Conservation (phyloP, 2,888 invertebrate genomes). For the Drosophila kambysellisi region DNA sequence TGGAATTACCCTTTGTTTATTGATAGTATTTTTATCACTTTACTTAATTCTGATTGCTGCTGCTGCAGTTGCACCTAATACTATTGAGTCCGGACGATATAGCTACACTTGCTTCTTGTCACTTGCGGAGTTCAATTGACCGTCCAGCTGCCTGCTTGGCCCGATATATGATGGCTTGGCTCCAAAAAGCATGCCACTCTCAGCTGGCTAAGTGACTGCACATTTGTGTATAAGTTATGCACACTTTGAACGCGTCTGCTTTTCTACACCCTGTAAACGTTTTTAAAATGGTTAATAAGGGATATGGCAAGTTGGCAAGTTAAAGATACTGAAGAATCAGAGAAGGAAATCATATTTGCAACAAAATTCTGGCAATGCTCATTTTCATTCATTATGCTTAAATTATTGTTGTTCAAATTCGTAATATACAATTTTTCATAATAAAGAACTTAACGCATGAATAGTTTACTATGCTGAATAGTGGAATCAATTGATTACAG, state of each 20-base stretch:
- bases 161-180: not conserved
- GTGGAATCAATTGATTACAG: conserved; percentile 5
- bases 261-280: conserved; percentile 23
- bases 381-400: not conserved
- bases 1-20: conserved; percentile 43
- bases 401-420: not conserved
- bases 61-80: not conserved
- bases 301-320: not conserved
- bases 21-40: conserved; percentile 60
- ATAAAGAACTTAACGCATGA: not conserved
- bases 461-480: not conserved
- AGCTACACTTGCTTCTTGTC: conserved; percentile 45
- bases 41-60: conserved; percentile 41
- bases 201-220: conserved; percentile 33
- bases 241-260: conserved; percentile 6
- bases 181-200: conserved; percentile 16
- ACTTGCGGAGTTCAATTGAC: conserved; percentile 37
- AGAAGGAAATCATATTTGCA: not conserved
- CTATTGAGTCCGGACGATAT: not conserved
- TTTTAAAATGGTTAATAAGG: not conserved
- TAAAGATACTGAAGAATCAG: not conserved
- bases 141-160: conserved; percentile 11
- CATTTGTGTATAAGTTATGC: conserved; percentile 18
- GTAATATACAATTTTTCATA: not conserved
- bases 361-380: not conserved